phyloP scores from a whole-genome alignment of 1,140 invertebrate genomes.

The Phymastichus coffea region DNA sequence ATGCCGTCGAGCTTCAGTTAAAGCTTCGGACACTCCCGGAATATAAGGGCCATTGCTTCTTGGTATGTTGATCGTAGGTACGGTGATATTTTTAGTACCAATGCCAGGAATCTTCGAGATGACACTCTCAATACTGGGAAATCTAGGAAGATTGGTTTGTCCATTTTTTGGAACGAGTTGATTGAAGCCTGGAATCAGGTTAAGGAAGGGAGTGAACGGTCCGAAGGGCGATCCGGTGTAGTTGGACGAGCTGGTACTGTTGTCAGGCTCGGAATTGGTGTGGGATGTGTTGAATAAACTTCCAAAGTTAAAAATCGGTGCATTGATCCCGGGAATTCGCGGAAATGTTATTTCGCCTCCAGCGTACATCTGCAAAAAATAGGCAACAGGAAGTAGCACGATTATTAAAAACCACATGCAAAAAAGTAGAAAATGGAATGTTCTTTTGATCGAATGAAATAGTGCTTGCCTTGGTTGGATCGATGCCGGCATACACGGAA shows the following conservation, averaged over 20 bases:
- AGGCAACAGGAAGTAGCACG: no score
- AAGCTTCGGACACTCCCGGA: conserved; percentile 25
- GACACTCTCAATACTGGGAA: background rate
- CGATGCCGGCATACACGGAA: conserved; percentile 33
- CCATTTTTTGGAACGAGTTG: background rate
- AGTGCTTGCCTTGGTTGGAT: conserved; percentile 34
- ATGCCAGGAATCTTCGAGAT: background rate
- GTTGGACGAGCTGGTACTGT: no score
- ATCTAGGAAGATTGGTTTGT: background rate
- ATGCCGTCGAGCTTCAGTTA: conserved; percentile 22
- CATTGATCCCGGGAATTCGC: conserved; percentile 10
- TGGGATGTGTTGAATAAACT: no score
- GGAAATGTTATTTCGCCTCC: conserved; percentile 1
- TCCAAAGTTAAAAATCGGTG: no score
- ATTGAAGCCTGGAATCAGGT: background rate
- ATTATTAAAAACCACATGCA: no score
- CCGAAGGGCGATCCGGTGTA: background rate
- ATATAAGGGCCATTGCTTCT: background rate
- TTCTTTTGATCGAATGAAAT: no score
- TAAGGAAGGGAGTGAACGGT: background rate
- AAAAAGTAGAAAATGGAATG: no score
- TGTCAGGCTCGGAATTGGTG: no score
- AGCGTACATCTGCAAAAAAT: background rate
- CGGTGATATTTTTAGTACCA: background rate
- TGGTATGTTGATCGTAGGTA: background rate